Percentiles rank a stretch among this genome's conserved stretches.
Evolutionary conservation across 2,797 vertebrate genomes (phyloP).

Genomic region (Mycteria americana): DNA sequence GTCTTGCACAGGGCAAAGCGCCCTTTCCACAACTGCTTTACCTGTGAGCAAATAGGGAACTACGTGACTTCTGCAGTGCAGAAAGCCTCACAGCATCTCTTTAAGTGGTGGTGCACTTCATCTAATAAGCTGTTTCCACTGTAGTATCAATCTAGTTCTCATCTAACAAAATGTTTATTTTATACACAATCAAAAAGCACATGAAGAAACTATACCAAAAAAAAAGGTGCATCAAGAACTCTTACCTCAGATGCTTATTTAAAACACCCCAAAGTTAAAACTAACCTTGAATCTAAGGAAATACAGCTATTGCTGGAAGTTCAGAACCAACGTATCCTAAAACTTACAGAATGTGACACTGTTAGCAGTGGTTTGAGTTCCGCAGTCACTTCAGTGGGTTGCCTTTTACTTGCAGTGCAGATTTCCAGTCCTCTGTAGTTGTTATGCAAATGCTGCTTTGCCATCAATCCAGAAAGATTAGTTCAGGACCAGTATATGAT

Average conservation of each 20-base stretch:
- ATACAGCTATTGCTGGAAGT: neutral
- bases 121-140: neutral
- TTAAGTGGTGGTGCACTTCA: neutral
- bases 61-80: neutral
- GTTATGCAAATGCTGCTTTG: conserved; percentile 43
- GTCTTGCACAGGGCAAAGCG: accelerated
- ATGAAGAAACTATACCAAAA: conserved; percentile 59
- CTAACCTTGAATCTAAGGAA: neutral
- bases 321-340: neutral
- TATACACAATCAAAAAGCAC: conserved; percentile 32
- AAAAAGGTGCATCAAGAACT: conserved; percentile 41
- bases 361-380: neutral
- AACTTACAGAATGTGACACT: neutral
- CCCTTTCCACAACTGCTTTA: neutral
- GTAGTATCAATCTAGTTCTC: neutral
- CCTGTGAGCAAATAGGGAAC: neutral
- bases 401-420: neutral
- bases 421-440: neutral
- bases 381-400: neutral
- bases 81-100: neutral
- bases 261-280: conserved; percentile 44
- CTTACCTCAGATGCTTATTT: conserved; percentile 49
- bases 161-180: neutral
- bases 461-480: neutral
- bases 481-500: neutral